phyloP scores from a whole-genome alignment of 2,888 invertebrate species.

The Ichneumoninae sp. region DNA sequence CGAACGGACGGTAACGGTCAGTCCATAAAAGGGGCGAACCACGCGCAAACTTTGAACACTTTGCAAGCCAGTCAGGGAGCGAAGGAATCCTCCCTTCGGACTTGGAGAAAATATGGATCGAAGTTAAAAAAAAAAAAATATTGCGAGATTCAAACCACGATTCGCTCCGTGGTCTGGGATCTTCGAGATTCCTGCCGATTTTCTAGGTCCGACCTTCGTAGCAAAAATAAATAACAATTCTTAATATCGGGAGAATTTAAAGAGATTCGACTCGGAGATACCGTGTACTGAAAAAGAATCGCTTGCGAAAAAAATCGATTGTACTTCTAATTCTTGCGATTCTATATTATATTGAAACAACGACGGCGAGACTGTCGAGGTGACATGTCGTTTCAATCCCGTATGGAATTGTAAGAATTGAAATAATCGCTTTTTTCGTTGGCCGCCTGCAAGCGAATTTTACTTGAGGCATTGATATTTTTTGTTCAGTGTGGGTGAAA shows the following conservation, averaged over 20 bases:
- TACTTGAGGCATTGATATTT: too few relatives aligned
- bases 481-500: too few relatives aligned
- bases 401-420: too few relatives aligned
- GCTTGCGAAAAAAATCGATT: too few relatives aligned
- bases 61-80: slow-evolving; percentile 9
- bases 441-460: too few relatives aligned
- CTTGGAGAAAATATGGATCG: neutral
- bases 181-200: neutral
- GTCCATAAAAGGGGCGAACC: neutral
- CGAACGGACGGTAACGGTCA: neutral
- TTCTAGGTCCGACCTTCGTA: neutral
- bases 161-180: neutral
- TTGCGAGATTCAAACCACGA: slow-evolving; percentile 15
- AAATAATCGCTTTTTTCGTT: too few relatives aligned
- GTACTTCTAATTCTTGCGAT: too few relatives aligned
- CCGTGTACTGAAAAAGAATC: too few relatives aligned
- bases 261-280: too few relatives aligned
- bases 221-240: neutral
- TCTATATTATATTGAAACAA: too few relatives aligned
- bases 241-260: neutral
- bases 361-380: too few relatives aligned
- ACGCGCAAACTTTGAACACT: slow-evolving; percentile 17
- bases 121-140: slow-evolving; percentile 15
- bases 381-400: too few relatives aligned
- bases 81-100: neutral